phyloP scores from a whole-genome alignment of 2,113 vertebrate species.

The Cisticola juncidis region DNA sequence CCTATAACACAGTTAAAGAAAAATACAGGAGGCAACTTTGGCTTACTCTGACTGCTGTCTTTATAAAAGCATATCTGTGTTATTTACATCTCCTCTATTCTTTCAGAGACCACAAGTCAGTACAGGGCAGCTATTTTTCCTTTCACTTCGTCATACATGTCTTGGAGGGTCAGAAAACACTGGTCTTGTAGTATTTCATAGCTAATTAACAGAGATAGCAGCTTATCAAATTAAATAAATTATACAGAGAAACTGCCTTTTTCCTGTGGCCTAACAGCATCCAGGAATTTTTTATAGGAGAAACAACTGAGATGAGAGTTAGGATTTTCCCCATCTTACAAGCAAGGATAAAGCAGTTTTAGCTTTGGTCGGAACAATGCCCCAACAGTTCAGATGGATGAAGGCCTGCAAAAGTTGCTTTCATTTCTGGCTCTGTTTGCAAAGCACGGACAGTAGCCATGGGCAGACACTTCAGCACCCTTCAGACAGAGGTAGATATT shows the following conservation, averaged over 20 bases:
- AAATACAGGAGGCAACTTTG: conserved; percentile 52
- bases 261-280: neutral
- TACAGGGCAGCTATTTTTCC: neutral
- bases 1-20: conserved; percentile 47
- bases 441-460: fast-evolving
- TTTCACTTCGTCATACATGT: neutral
- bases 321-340: neutral
- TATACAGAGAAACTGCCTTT: neutral
- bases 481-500: neutral
- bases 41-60: neutral
- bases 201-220: neutral
- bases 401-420: neutral
- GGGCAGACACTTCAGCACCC: neutral
- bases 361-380: neutral
- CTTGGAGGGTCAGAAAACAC: neutral
- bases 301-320: neutral
- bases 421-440: neutral
- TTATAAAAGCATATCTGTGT: neutral
- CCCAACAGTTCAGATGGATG: neutral
- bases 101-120: neutral
- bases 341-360: neutral
- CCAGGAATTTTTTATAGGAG: neutral
- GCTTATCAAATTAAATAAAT: neutral
- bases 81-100: neutral
- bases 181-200: neutral